Percentiles rank a stretch among this genome's conserved stretches.
Conservation (phyloP, 37 sponge, comb jelly and placozoan species). For the Cladorhizidae sp. region DNA sequence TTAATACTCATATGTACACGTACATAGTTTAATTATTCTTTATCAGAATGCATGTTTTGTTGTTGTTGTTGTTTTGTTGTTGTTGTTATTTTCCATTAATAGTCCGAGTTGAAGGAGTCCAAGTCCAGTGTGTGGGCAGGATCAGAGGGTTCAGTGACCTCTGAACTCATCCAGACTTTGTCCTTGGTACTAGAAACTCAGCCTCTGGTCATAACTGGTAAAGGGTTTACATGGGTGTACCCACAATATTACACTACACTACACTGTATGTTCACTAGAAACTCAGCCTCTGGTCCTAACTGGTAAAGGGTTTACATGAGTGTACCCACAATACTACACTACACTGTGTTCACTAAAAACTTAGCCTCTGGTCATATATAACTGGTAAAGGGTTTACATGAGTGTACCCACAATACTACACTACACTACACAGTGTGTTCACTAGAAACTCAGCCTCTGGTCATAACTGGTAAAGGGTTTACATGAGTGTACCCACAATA, state of each 20-base stretch:
- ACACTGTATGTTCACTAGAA: too few relatives aligned
- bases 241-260: too few relatives aligned
- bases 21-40: background rate
- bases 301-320: background rate
- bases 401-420: too few relatives aligned
- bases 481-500: too few relatives aligned
- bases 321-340: too few relatives aligned
- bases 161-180: background rate
- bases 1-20: too few relatives aligned
- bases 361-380: background rate
- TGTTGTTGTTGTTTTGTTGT: background rate
- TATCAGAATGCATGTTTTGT: background rate
- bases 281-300: background rate
- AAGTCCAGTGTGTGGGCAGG: constrained; percentile 38
- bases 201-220: constrained; percentile 4
- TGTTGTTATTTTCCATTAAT: background rate
- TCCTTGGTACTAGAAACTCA: background rate
- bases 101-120: constrained; percentile 13
- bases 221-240: too few relatives aligned
- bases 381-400: background rate
- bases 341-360: too few relatives aligned
- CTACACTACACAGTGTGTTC: too few relatives aligned
- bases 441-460: background rate
- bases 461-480: constrained; percentile 3
- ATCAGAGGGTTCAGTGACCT: constrained; percentile 3